A percentile compares a stretch with the other conserved stretches of the same genome.
Conservation (phyloP, 1,140 invertebrate genomes). For the Carposina sasakii region DNA sequence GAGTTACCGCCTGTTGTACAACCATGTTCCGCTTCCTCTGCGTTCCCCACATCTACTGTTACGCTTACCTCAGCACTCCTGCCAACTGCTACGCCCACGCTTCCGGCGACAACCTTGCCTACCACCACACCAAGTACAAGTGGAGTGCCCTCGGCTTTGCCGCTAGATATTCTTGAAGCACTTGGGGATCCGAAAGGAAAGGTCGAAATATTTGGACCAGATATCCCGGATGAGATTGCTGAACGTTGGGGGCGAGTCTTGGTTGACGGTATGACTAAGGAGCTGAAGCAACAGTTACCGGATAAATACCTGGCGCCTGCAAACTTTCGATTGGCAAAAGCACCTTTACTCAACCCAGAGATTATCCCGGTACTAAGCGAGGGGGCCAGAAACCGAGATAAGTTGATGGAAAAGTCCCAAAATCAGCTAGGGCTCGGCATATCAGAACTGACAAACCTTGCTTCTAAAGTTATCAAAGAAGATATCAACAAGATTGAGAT, state of each 20-base stretch:
- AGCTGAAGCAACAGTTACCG: constrained; percentile 2
- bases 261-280: constrained; percentile 7
- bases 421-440: constrained; percentile 6
- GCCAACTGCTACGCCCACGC: background rate
- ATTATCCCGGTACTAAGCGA: constrained; percentile 1
- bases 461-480: background rate
- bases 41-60: too few species aligned
- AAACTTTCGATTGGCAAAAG: constrained; percentile 5
- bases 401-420: background rate
- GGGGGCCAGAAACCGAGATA: constrained; percentile 1
- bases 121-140: background rate
- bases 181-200: constrained; percentile 7
- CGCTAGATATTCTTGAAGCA: constrained; percentile 4
- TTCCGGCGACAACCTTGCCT: background rate
- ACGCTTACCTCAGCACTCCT: too few species aligned
- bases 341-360: background rate
- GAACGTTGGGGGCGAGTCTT: constrained; percentile 11
- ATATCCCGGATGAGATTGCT: constrained; percentile 8
- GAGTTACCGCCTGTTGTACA: too few species aligned
- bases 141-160: background rate
- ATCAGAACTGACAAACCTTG: background rate
- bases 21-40: too few species aligned
- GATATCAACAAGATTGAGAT: constrained; percentile 1
- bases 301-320: constrained; percentile 6
- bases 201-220: constrained; percentile 6